These are phyloP conservation scores for Alca torda DNA, from an alignment of 2,797 vertebrate species.

Conservation along the genomic window DNA sequence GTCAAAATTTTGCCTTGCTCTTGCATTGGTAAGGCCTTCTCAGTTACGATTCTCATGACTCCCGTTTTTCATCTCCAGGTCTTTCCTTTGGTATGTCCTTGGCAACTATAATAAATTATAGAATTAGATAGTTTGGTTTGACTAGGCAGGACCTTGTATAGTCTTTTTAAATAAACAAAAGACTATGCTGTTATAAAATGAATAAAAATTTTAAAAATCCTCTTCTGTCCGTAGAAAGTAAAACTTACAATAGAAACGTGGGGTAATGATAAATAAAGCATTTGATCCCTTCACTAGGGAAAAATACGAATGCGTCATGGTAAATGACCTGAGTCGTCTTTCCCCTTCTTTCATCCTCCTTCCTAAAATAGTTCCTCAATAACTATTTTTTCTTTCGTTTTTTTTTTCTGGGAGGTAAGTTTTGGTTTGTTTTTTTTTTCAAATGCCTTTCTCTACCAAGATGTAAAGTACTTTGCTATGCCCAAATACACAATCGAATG, in stretches of 20 bases:
- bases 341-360: neutral
- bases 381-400: neutral
- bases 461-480: neutral
- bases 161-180: neutral
- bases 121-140: neutral
- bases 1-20: neutral
- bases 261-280: neutral
- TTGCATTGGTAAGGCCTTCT: neutral
- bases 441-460: neutral
- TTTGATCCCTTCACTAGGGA: neutral
- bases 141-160: neutral
- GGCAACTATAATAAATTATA: neutral
- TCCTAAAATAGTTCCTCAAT: neutral
- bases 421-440: neutral
- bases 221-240: neutral
- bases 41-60: neutral
- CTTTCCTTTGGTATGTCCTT: neutral
- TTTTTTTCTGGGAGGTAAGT: neutral
- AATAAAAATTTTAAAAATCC: neutral
- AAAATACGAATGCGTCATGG: neutral
- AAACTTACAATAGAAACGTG: neutral
- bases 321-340: neutral
- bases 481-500: neutral
- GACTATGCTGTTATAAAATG: neutral
- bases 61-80: neutral